Evolutionary conservation across 2,113 vertebrate species (phyloP).

Genomic region (Trochalopteron elliotii): DNA sequence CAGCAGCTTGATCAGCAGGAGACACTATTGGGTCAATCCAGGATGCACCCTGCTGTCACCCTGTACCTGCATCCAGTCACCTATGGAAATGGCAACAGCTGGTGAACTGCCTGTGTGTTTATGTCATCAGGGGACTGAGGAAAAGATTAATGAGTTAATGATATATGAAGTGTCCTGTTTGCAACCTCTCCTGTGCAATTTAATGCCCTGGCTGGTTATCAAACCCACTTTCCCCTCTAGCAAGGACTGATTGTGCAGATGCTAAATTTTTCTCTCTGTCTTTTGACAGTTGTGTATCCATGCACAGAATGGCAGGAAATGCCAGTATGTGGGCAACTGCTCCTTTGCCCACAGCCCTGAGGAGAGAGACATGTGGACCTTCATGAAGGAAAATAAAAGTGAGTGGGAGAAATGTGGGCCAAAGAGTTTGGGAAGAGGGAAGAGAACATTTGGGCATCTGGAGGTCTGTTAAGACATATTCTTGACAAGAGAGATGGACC

Average conservation of each 20-base stretch:
- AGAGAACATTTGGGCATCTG: neutral
- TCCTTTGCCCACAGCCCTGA: slow-evolving; percentile 93
- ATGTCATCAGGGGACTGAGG: neutral
- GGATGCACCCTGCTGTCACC: neutral
- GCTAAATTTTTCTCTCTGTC: slow-evolving; percentile 3
- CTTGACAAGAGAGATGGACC: neutral
- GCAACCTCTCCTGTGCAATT: neutral
- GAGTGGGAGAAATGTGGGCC: slow-evolving; percentile 56
- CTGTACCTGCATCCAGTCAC: rapidly evolving
- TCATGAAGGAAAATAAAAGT: slow-evolving; percentile 97
- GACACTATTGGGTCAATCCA: neutral
- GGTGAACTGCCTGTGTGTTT: neutral
- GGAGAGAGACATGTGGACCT: slow-evolving; percentile 95
- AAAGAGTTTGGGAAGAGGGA: neutral
- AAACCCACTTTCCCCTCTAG: neutral
- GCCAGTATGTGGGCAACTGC: slow-evolving; percentile 89
- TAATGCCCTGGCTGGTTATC: neutral
- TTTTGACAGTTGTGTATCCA: slow-evolving; percentile 86
- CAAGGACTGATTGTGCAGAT: neutral
- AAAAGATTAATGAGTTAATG: neutral
- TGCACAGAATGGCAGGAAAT: slow-evolving; percentile 87
- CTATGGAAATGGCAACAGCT: neutral
- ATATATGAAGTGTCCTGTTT: neutral
- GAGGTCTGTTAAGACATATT: neutral
- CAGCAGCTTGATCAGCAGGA: neutral